A percentile compares a stretch with the other conserved stretches of the same genome.
Evolutionary conservation across 2,888 invertebrate species (phyloP).

Genomic region (Dermolepida albohirtum): DNA sequence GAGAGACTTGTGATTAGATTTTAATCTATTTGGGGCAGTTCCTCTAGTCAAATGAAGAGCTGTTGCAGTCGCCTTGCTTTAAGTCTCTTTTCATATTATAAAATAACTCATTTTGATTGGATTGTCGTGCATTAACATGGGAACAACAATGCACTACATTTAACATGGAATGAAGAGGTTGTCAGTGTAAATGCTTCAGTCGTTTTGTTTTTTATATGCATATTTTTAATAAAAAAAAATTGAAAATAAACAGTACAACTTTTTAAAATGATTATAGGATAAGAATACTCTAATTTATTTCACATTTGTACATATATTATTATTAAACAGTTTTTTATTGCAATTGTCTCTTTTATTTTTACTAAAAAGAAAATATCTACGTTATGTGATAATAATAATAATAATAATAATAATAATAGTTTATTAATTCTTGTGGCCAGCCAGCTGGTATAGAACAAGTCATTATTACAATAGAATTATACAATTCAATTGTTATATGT

Average conservation of each 20-base stretch:
- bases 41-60: too few relatives aligned
- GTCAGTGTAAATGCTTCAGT: conserved; percentile 27
- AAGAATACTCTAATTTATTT: conserved; percentile 28
- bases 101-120: too few relatives aligned
- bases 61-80: too few relatives aligned
- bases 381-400: too few relatives aligned
- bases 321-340: conserved; percentile 29
- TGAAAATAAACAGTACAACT: conserved; percentile 20
- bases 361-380: neutral
- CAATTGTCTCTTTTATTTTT: neutral
- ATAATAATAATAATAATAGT: too few relatives aligned
- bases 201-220: neutral
- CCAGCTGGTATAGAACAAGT: too few relatives aligned
- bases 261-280: conserved; percentile 18
- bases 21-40: too few relatives aligned
- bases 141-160: neutral
- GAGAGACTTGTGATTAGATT: too few relatives aligned
- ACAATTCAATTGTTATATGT: too few relatives aligned
- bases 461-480: too few relatives aligned
- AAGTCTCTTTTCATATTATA: too few relatives aligned
- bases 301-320: conserved; percentile 22
- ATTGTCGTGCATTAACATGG: neutral
- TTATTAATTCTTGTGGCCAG: too few relatives aligned
- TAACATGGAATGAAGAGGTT: conserved; percentile 5
- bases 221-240: conserved; percentile 3